These are phyloP conservation scores for Erpornis zantholeuca DNA, from an alignment of 2,113 vertebrate species.

Conservation along the genomic window DNA sequence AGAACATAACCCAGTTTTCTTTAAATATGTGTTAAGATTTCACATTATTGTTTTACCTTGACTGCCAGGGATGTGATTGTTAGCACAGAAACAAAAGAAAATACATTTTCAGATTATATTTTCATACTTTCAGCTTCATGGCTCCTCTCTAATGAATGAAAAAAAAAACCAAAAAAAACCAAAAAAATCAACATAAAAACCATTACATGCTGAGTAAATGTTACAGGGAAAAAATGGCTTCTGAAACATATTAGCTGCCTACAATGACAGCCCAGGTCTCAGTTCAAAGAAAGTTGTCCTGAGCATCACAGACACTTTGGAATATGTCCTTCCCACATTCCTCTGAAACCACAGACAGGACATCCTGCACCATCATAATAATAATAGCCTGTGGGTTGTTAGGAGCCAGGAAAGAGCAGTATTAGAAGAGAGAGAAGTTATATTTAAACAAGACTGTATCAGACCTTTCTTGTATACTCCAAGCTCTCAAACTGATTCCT, in stretches of 20 bases:
- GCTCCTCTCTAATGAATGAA: not conserved
- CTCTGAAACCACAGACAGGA: constrained; percentile 1
- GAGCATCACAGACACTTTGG: not conserved
- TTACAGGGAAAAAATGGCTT: not conserved
- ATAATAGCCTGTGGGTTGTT: not conserved
- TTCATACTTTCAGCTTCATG: not conserved
- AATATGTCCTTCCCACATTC: not conserved
- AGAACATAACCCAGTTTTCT: not conserved
- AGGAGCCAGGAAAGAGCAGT: not conserved
- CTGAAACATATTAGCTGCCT: not conserved
- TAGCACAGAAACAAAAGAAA: not conserved
- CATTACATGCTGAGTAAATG: not conserved
- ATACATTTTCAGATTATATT: not conserved
- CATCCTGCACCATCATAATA: not conserved
- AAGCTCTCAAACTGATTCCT: not conserved
- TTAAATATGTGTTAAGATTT: not conserved
- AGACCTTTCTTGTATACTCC: not conserved
- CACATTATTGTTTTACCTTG: not conserved
- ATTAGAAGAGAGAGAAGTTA: not conserved
- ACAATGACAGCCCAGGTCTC: not conserved
- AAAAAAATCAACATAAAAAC: too few species aligned
- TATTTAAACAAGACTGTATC: not conserved
- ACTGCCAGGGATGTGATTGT: not conserved
- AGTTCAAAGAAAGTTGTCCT: constrained; percentile 11
- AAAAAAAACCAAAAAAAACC: not conserved